Percentiles rank a stretch among this genome's conserved stretches.
phyloP scores from a whole-genome alignment of 2,888 invertebrate species.

The Brachypalpus laphriformis region DNA sequence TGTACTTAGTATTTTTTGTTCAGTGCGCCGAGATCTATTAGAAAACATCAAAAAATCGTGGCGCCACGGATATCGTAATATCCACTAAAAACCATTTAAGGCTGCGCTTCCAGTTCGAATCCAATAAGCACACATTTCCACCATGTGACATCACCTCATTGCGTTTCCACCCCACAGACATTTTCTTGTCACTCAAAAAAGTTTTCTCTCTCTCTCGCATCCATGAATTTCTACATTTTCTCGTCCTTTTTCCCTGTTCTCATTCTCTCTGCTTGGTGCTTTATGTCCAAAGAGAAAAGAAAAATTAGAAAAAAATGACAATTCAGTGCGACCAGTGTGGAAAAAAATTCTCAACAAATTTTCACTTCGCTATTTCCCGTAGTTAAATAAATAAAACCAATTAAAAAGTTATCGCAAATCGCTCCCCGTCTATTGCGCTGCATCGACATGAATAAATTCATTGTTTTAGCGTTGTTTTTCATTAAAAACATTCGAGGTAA shows the following conservation, averaged over 20 bases:
- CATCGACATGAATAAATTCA: slow-evolving; percentile 79
- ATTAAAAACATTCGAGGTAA: slow-evolving; percentile 81
- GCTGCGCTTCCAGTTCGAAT: not conserved
- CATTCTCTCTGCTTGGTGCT: slow-evolving; percentile 49
- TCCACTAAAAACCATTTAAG: not conserved
- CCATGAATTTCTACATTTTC: slow-evolving; percentile 43
- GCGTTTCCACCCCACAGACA: slow-evolving; percentile 39
- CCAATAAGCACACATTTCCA: not conserved
- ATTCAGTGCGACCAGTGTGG: slow-evolving; percentile 68
- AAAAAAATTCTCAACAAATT: slow-evolving; percentile 65
- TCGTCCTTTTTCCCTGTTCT: slow-evolving; percentile 22
- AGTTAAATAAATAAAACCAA: slow-evolving; percentile 32
- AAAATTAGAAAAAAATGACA: slow-evolving; percentile 62
- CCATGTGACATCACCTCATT: not conserved
- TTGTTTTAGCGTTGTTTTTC: slow-evolving; percentile 80
- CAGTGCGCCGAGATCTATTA: no score
- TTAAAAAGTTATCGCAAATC: slow-evolving; percentile 37
- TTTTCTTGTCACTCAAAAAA: slow-evolving; percentile 8
- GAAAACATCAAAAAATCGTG: no score
- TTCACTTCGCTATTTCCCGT: slow-evolving; percentile 43
- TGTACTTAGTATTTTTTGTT: no score
- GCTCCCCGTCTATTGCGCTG: slow-evolving; percentile 16
- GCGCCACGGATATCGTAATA: no score
- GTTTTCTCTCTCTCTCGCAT: slow-evolving; percentile 2
- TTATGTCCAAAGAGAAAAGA: slow-evolving; percentile 54